Evolutionary conservation across 2,888 invertebrate species (phyloP).

Genomic region (Euproctis similis): DNA sequence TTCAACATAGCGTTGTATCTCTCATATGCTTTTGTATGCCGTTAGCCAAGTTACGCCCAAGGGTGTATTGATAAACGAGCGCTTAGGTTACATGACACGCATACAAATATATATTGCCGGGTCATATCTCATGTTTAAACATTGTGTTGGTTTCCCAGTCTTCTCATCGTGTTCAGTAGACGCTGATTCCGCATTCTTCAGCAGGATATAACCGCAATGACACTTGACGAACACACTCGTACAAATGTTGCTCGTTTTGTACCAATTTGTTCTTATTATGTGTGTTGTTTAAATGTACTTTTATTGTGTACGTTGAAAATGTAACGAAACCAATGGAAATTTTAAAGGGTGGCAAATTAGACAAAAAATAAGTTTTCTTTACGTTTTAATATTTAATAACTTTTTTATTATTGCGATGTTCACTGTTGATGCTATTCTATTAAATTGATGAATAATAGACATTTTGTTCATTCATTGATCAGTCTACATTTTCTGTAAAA

Average conservation of each 20-base stretch:
- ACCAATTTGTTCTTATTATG: constrained; percentile 1
- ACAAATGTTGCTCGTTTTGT: constrained; percentile 10
- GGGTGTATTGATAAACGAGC: constrained; percentile 64
- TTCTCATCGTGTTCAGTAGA: constrained; percentile 18
- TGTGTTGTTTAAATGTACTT: too few species aligned
- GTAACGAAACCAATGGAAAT: too few species aligned
- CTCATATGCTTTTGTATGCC: constrained; percentile 35
- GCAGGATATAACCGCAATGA: constrained; percentile 3
- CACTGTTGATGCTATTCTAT: too few species aligned
- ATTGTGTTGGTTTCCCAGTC: constrained; percentile 21
- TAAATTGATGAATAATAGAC: too few species aligned
- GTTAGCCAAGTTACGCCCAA: constrained; percentile 41
- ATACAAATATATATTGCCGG: constrained; percentile 54
- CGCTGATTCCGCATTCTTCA: constrained; percentile 24
- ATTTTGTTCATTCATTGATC: too few species aligned
- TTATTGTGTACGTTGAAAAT: too few species aligned
- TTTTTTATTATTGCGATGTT: too few species aligned
- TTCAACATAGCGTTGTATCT: constrained; percentile 32
- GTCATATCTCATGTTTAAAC: constrained; percentile 59
- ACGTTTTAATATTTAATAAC: too few species aligned
- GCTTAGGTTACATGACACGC: constrained; percentile 48
- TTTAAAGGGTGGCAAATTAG: too few species aligned
- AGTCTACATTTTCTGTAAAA: too few species aligned
- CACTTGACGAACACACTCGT: constrained; percentile 10
- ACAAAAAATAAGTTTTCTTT: too few species aligned